Evolutionary conservation across 2,797 vertebrate genomes (phyloP), one percentile per base, ranked within the genome.

Genomic region (Periophthalmus magnuspinnatus): DNA sequence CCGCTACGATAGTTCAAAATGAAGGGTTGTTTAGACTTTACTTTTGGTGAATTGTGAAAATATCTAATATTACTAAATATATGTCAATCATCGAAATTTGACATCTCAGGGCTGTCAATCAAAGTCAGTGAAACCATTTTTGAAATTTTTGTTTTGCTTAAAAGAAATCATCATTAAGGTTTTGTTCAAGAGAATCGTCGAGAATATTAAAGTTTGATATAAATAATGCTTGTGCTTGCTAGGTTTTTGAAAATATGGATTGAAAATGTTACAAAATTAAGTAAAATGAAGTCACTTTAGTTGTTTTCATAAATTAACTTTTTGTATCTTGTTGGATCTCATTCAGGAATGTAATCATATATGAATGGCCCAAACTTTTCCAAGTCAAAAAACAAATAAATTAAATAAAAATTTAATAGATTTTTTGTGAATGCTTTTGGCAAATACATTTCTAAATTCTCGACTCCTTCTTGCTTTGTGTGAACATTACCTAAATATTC

Each of bases 61-160:
- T 28, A 56, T 14, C 10, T 28, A 56, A 28, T 32, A 7, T 58
- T 32, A 55, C 52, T 22, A 55, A 24, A 55, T 52, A 8, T 9
- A 16, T 16, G 56, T 58, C 73, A 61, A 79, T 68, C 83, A 79
- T 84, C 67, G 2, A 58, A 16, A 33, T 75, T 81, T 70, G 79
- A 81, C 87, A 88, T 89, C 91, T 92, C 90, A 91, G 91, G 90
- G 89, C 87, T 85, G 86, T 67, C 77, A 77, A 79, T 63, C 64
- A 74, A 83, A 57, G 56, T 28, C 22, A 57, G 56, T 32, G 14
- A 57, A 32, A 32, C 19, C 24, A 7, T 13, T 16, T 28, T 32
- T 16, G 24, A 57, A 32, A 32, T 57, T 57, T 28, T 13, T 16
- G 56, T 57, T 32, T 28, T 32, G 5, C 6, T n/a, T 32, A 32